These are phyloP conservation scores for Atherix ibis DNA, from an alignment of 2,888 invertebrate genomes.

Conservation along the genomic window DNA sequence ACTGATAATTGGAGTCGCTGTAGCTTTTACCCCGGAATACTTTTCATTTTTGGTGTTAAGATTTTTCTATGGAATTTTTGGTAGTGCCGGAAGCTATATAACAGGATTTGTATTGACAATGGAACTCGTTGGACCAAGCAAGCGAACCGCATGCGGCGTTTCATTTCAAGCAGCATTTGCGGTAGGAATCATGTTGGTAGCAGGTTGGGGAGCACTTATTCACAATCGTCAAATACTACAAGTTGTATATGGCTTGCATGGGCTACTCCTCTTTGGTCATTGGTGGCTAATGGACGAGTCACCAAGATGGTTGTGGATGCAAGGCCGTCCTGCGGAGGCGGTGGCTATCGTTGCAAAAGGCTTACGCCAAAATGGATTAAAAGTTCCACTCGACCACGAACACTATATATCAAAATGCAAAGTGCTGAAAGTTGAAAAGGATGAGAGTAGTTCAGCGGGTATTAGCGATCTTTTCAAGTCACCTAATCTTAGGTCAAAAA, in stretches of 20 bases:
- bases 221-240: constrained; percentile 59
- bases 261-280: constrained; percentile 54
- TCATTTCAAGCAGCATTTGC: constrained; percentile 68
- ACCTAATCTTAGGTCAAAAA: constrained; percentile 61
- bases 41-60: constrained; percentile 50
- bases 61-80: constrained; percentile 64
- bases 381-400: constrained; percentile 45
- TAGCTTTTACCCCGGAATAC: constrained; percentile 64
- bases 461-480: constrained; percentile 62
- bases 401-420: constrained; percentile 45
- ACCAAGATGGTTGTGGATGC: constrained; percentile 76
- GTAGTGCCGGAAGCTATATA: constrained; percentile 52
- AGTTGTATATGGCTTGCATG: constrained; percentile 61
- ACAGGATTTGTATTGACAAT: constrained; percentile 46
- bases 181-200: constrained; percentile 64
- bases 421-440: constrained; percentile 20
- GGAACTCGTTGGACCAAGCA: constrained; percentile 69
- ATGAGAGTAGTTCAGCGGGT: constrained; percentile 36
- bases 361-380: constrained; percentile 53
- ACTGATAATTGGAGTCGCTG: constrained; percentile 50
- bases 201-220: constrained; percentile 66
- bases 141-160: constrained; percentile 64
- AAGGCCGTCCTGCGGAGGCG: constrained; percentile 57
- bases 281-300: constrained; percentile 86
- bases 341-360: constrained; percentile 58